Base-by-base conservation (phyloP, 92 coral and sea anemone genomes). In the Siderastrea radians region DNA sequence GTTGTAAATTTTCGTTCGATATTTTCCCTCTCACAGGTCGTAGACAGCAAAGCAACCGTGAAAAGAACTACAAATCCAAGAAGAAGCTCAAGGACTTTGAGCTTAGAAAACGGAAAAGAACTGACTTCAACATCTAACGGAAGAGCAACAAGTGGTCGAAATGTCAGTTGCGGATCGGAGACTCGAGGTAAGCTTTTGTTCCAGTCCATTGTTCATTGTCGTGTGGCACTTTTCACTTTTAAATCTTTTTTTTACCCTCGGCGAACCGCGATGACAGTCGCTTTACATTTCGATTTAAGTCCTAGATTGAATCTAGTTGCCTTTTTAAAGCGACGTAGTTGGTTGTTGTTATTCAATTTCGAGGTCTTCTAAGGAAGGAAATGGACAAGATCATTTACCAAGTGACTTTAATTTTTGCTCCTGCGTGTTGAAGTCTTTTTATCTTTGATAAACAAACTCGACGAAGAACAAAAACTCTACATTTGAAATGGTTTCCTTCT, bases 1-100 rank as follows among this genome's bases (percentile, higher is more conserved):
- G n/a, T 5, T 49, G 60, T 61, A 73, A 59, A 19, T 61, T 76
- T 73, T 74, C 10, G 44, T 45, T 65, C 63, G 7, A 60, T 49
- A 10, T 63, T 51, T 81, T 72, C 7, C 15, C 19, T 17, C 67
- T 60, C 51, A 45, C 73, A 98, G 99, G 99, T 96, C 78, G 99
- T 98, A 13, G 96, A 98, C 78, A 94, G 98, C 49, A 98, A 98
- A 79, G 95, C 93, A 19, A 83, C 85, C 38, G 95, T 95, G 43
- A 95, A 95, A 58, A 90, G 96, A 58, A 83, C 75, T 72, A 86
- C 88, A 49, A 95, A 93, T 26, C 87, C 99, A 17, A 95, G 99
- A 43, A 92, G 96, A 80, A 91, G 89, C 53, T 95, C 99, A 12
- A 95, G 95, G 70, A 68, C 78, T 44, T 64, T 83, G 60, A 90